A percentile compares a stretch with the other conserved stretches of the same genome.
phyloP scores from a whole-genome alignment of 2,888 invertebrate genomes.

The Drosophila lacicola region DNA sequence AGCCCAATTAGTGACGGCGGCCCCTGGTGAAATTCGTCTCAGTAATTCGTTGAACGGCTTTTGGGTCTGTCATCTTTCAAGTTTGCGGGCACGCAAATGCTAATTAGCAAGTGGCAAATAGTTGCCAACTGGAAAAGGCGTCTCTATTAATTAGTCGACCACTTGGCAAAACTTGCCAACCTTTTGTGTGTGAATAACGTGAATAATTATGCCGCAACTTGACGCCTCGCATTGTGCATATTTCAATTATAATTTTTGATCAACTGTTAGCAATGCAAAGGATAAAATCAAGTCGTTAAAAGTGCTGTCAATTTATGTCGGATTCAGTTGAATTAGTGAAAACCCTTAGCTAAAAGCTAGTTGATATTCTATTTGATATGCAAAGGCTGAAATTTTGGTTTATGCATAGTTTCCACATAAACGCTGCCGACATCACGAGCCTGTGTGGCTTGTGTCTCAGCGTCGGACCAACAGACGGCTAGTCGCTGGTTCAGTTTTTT shows the following conservation, averaged over 20 bases:
- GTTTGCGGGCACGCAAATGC: constrained; percentile 67
- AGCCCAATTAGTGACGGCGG: constrained; percentile 65
- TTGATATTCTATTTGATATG: neutral
- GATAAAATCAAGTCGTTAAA: neutral
- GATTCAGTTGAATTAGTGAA: neutral
- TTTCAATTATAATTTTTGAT: neutral
- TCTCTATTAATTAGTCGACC: constrained; percentile 52
- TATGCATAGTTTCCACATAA: no score
- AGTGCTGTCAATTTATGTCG: neutral
- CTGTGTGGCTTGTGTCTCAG: no score
- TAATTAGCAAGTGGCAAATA: constrained; percentile 75
- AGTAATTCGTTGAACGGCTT: constrained; percentile 15
- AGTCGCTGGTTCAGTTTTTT: no score
- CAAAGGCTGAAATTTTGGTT: no score
- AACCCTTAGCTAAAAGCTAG: neutral
- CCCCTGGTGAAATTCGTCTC: constrained; percentile 1
- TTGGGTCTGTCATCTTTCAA: constrained; percentile 27
- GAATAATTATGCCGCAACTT: constrained; percentile 1
- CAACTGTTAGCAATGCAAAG: no score
- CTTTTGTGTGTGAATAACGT: constrained; percentile 1
- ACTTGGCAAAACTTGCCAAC: constrained; percentile 22
- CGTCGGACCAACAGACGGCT: no score
- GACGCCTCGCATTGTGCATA: neutral
- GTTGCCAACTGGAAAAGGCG: constrained; percentile 48
- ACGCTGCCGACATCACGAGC: no score